Evolutionary conservation across 2,113 vertebrate genomes (phyloP).

Genomic region (Syngnathus floridae): DNA sequence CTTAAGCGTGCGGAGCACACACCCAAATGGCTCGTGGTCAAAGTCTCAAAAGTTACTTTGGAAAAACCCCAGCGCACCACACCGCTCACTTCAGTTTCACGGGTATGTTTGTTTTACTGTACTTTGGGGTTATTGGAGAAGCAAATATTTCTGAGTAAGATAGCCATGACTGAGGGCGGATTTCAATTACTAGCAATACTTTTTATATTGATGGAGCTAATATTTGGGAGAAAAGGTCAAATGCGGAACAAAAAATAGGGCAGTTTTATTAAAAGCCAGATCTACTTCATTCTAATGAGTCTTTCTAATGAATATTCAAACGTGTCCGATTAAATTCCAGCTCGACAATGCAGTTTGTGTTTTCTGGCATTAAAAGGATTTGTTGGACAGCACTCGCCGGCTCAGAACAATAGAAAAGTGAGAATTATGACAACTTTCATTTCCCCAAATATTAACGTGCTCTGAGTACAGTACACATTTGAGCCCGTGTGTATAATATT

Average conservation of each 20-base stretch:
- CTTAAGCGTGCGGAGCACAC: constrained; percentile 65
- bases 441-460: not conserved
- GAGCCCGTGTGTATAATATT: not conserved
- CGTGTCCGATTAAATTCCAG: too few relatives aligned
- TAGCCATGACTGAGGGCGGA: constrained; percentile 11
- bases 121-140: constrained; percentile 22
- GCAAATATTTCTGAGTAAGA: constrained; percentile 33
- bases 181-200: constrained; percentile 15
- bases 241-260: constrained; percentile 3
- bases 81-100: constrained; percentile 37
- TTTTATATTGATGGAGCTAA: not conserved
- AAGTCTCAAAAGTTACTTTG: constrained; percentile 16
- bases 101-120: constrained; percentile 39
- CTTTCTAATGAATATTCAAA: too few relatives aligned
- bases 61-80: constrained; percentile 22
- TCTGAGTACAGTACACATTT: not conserved
- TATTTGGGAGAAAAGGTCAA: not conserved
- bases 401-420: not conserved
- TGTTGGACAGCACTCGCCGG: too few relatives aligned
- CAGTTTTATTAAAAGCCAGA: not conserved
- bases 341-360: too few relatives aligned
- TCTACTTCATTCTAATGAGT: not conserved
- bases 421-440: not conserved
- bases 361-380: too few relatives aligned
- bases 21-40: constrained; percentile 52